A percentile compares a stretch with the other conserved stretches of the same genome.
Conservation (phyloP, 2,113 vertebrate genomes). For the Eolophus roseicapilla region DNA sequence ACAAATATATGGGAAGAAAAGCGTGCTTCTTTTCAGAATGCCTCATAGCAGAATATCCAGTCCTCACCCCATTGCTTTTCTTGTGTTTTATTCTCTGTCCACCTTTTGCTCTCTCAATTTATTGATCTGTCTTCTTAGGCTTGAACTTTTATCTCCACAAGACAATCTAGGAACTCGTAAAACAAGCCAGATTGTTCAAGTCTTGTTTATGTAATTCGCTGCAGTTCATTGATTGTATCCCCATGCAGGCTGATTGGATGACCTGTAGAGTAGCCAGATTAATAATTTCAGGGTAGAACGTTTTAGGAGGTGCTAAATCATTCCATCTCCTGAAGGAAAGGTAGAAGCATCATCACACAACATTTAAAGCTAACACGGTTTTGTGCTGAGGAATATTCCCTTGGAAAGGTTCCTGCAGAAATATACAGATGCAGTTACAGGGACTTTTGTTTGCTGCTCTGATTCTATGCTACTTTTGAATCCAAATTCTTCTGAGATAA, state of each 20-base stretch:
- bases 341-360: too few species aligned
- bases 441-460: background rate
- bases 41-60: background rate
- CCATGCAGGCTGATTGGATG: background rate
- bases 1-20: background rate
- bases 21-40: background rate
- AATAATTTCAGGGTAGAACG: background rate
- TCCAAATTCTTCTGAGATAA: background rate
- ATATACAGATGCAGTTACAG: fast-evolving
- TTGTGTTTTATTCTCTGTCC: background rate
- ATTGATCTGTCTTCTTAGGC: background rate
- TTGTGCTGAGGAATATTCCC: background rate
- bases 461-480: background rate
- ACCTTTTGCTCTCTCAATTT: background rate
- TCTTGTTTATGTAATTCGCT: conserved; percentile 20
- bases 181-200: background rate
- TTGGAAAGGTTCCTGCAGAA: background rate
- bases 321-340: background rate
- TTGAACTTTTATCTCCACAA: background rate
- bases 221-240: background rate
- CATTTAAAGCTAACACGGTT: background rate
- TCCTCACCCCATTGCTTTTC: background rate
- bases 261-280: background rate
- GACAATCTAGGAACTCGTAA: background rate
- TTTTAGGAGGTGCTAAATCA: background rate